Evolutionary conservation across 2,113 vertebrate species (phyloP).

Genomic region (Pandion haliaetus): DNA sequence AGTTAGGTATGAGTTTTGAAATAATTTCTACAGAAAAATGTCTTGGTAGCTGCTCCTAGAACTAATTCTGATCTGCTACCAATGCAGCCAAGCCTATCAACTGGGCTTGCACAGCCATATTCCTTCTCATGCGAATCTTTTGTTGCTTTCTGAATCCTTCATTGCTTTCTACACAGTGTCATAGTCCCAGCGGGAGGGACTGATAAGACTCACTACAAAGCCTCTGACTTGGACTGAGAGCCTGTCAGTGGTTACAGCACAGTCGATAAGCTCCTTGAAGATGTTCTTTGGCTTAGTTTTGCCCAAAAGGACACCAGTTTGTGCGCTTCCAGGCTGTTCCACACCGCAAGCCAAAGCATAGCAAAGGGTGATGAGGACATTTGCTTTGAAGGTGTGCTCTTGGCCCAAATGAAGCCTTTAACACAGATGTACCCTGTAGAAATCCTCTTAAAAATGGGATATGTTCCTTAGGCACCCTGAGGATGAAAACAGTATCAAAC

Average conservation of each 20-base stretch:
- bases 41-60: not conserved
- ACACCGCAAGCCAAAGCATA: not conserved
- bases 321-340: not conserved
- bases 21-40: not conserved
- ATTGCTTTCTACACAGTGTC: not conserved
- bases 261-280: not conserved
- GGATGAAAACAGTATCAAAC: not conserved
- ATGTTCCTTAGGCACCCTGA: fast-evolving
- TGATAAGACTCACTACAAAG: not conserved
- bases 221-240: not conserved
- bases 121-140: not conserved
- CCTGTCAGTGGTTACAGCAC: not conserved
- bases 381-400: not conserved
- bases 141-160: not conserved
- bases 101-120: not conserved
- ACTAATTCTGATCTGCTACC: not conserved
- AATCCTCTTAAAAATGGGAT: not conserved
- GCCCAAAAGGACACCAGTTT: not conserved
- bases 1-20: not conserved
- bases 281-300: not conserved
- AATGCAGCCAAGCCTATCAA: not conserved
- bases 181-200: not conserved
- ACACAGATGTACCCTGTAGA: not conserved
- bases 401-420: not conserved
- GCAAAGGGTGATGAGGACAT: not conserved